Evolutionary conservation across 2,113 vertebrate genomes (phyloP), one percentile per base, ranked within the genome.

Genomic region (Xiphophorus maculatus): DNA sequence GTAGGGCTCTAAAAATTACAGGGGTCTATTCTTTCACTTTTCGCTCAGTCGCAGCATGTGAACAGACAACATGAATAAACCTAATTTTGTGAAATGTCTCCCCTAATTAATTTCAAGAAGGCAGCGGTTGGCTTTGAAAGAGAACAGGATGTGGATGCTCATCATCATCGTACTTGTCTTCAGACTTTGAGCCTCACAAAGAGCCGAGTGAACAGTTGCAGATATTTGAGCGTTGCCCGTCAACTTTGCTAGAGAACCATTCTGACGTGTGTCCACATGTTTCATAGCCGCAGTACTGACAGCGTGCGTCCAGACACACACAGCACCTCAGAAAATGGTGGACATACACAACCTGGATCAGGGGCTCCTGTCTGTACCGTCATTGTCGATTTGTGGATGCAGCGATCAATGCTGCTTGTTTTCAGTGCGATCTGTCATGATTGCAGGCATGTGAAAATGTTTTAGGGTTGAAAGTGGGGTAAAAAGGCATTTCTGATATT

Each of bases 71-170:
- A 88, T 75, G 76, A 90, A 87, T 88, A 86, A 84, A 91, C 73
- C 77, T 89, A 84, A 93, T 92, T 35, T 91, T 92, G 89, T 87
- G 84, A 90, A 93, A 91, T 65, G 89, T 92, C 89, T 89, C 89
- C 78, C 77, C 87, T 93, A 94, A 94, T 94, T 94, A 94, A 93
- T 87, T 76, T 89, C 72, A 90, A 63, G 77, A 67, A 82, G 71
- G 72, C 3, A 22, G 71, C 3, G 37, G 37, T 37, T 29, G 54
- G 22, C 64, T 28, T 30, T 30, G 63, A 48, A 1, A 35, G 27
- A 44, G 58, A 19, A 40, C 0, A 11, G 44, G 66, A 19, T 3
- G 80, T 54, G 77, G 68, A 68, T 79, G 78, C 69, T 79, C 40
- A 37, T 85, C 74, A 83, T 84, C 82, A 76, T 73, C 61, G 42